phyloP scores from a whole-genome alignment of 2,113 vertebrate genomes.

The Thymallus thymallus region DNA sequence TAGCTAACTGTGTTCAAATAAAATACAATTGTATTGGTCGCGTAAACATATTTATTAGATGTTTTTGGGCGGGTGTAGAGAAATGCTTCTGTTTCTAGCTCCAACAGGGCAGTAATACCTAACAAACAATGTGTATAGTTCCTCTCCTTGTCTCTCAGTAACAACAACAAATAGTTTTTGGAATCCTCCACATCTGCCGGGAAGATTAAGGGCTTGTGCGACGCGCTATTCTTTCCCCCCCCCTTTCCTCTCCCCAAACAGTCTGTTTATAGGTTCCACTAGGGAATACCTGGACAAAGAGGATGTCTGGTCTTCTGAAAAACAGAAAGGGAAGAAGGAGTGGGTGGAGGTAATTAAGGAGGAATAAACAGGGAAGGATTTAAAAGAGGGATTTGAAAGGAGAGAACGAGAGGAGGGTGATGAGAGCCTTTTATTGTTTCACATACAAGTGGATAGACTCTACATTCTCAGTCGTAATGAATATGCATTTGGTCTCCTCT shows the following conservation, averaged over 20 bases:
- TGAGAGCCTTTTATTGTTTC: constrained; percentile 58
- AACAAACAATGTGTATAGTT: neutral
- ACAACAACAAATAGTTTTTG: constrained; percentile 16
- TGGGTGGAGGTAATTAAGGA: constrained; percentile 62
- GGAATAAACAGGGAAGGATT: constrained; percentile 60
- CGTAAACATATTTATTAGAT: too few relatives aligned
- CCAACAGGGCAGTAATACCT: too few relatives aligned
- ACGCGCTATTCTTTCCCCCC: constrained; percentile 20
- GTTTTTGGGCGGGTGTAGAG: too few relatives aligned
- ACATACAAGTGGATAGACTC: constrained; percentile 61
- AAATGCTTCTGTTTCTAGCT: too few relatives aligned
- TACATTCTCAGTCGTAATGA: constrained; percentile 54
- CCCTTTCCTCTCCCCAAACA: constrained; percentile 2
- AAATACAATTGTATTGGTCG: too few relatives aligned
- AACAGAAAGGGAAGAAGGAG: too few relatives aligned
- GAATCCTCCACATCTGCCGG: neutral
- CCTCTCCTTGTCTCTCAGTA: constrained; percentile 4
- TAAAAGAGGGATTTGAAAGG: constrained; percentile 36
- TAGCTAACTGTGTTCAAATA: too few relatives aligned
- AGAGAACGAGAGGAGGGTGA: constrained; percentile 31
- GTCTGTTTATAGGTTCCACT: constrained; percentile 62
- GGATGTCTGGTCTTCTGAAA: too few relatives aligned
- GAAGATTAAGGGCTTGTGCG: constrained; percentile 38
- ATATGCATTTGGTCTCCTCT: constrained; percentile 64
- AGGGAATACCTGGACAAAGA: constrained; percentile 52